phyloP scores from a whole-genome alignment of 2,797 vertebrate genomes.

The Argya squamiceps region DNA sequence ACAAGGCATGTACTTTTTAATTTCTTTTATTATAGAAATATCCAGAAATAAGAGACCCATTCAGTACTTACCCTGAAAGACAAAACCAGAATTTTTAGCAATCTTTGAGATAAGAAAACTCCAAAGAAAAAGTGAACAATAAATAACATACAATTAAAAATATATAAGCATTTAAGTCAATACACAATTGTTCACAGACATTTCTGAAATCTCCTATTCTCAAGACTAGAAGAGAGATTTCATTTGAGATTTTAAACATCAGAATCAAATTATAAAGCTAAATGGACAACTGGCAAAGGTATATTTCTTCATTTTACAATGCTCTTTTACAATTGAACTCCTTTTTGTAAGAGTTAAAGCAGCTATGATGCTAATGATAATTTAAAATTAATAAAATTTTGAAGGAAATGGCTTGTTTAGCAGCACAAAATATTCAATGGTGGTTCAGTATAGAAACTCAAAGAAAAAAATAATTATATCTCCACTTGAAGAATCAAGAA shows the following conservation, averaged over 20 bases:
- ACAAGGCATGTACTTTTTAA: neutral
- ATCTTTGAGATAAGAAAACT: neutral
- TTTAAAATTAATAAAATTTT: neutral
- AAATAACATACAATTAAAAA: neutral
- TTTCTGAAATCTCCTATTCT: neutral
- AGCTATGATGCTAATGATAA: neutral
- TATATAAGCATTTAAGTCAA: neutral
- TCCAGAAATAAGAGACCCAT: neutral
- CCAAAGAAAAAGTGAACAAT: neutral
- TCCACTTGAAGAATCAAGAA: neutral
- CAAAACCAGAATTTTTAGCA: neutral
- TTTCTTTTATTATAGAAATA: neutral
- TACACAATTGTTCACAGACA: neutral
- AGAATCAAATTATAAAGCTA: neutral
- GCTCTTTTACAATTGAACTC: neutral
- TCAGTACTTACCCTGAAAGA: neutral
- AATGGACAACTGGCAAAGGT: neutral
- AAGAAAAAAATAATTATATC: neutral
- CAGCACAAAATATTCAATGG: neutral
- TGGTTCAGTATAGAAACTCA: neutral
- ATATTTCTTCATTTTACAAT: neutral
- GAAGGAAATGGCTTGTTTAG: neutral
- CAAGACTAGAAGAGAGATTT: neutral
- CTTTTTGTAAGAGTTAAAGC: neutral
- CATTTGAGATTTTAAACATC: neutral